phyloP scores from a whole-genome alignment of 2,113 vertebrate genomes.

The Protobothrops mucrosquamatus region DNA sequence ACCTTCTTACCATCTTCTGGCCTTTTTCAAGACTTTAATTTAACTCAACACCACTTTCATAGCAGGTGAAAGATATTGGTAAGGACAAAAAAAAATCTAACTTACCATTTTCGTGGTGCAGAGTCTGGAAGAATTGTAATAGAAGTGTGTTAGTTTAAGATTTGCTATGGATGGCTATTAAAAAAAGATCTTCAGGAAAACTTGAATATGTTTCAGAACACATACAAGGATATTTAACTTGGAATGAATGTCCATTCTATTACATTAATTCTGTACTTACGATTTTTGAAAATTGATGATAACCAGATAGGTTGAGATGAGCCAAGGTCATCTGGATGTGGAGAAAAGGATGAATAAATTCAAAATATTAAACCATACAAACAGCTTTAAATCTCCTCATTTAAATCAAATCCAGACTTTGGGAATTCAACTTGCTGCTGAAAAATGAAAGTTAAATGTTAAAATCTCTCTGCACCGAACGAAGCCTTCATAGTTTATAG shows the following conservation, averaged over 20 bases:
- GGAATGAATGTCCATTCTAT: background rate
- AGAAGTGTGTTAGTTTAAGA: background rate
- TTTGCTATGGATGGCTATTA: background rate
- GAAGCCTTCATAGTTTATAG: background rate
- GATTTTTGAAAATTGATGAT: background rate
- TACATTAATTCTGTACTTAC: background rate
- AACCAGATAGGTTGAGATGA: background rate
- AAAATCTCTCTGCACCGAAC: background rate
- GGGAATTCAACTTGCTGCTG: background rate
- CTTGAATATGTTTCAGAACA: background rate
- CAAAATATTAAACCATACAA: background rate
- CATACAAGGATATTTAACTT: background rate
- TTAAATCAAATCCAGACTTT: background rate
- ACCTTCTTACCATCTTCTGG: background rate
- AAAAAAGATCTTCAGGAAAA: background rate
- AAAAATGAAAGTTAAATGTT: background rate
- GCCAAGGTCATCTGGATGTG: background rate
- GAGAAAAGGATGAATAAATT: background rate
- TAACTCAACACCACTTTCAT: background rate
- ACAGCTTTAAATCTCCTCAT: no score
- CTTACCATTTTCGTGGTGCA: conserved; percentile 52
- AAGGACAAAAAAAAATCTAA: conserved; percentile 32
- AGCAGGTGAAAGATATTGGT: background rate
- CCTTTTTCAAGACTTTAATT: background rate
- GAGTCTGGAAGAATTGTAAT: conserved; percentile 26